These are phyloP conservation scores for Periphyllus acericola DNA, from an alignment of 2,888 invertebrate genomes.

Conservation along the genomic window DNA sequence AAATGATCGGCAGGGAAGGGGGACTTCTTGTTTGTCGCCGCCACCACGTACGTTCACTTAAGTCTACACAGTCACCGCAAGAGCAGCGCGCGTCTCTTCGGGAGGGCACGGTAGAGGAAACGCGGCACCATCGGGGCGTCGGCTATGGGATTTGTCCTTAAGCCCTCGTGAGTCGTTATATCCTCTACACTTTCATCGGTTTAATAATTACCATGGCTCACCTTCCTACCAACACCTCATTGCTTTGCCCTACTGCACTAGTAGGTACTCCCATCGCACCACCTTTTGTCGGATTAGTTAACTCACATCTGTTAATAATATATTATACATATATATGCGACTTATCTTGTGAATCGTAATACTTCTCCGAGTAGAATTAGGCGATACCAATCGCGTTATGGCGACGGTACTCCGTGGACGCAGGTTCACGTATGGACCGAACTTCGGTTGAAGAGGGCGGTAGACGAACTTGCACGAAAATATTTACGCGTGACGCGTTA, in stretches of 20 bases:
- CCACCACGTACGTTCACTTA: neutral
- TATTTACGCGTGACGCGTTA: no score
- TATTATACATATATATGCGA: neutral
- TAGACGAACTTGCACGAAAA: no score
- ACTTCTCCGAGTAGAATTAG: neutral
- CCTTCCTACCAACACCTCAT: neutral
- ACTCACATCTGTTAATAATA: neutral
- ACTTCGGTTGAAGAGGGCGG: no score
- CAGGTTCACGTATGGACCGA: no score
- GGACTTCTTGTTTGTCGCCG: slow-evolving; percentile 18
- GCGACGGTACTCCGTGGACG: no score
- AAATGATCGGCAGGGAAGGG: neutral
- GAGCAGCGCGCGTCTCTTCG: neutral
- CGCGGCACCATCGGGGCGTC: neutral
- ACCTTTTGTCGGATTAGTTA: neutral
- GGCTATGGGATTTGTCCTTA: slow-evolving; percentile 8
- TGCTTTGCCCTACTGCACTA: neutral
- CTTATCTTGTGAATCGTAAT: neutral
- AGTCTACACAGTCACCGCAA: neutral
- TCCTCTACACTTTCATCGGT: slow-evolving; percentile 15
- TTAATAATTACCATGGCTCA: slow-evolving; percentile 11
- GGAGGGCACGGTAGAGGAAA: neutral
- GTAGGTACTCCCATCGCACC: neutral
- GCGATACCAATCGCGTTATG: neutral
- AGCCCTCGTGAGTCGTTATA: slow-evolving; percentile 27